Base-by-base conservation (phyloP, 2,113 vertebrate genomes). In the Rhizomys pruinosus region DNA sequence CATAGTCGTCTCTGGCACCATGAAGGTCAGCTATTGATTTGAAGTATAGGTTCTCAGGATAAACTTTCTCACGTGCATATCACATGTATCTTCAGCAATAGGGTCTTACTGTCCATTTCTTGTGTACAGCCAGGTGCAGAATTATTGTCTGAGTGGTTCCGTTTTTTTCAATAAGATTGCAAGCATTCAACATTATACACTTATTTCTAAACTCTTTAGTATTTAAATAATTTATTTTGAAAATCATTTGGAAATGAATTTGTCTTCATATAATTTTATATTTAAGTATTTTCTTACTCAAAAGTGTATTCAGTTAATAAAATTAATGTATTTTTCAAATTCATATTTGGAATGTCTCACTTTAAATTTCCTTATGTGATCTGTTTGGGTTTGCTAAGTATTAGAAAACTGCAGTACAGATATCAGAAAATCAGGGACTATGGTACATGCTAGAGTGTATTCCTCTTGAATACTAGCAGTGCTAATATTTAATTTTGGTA, bases 151-250 rank as follows among this genome's bases (percentile, higher is more conserved):
- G n/a, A n/a, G n/a, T n/a, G n/a, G n/a, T n/a, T n/a, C n/a, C n/a
- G n/a, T n/a, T 92, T 37, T 73, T 78, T 39, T 84, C 63, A 88
- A 76, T 2, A 23, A 89, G 37, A 89, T 42, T 7, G 20, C 7
- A 91, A 59, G 12, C 16, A 77, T 85, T 85, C 52, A 55, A 42
- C 5, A 64, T 44, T 92, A 86, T 64, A 2, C 34, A 69, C 89
- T 93, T 87, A 20, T 61, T 17, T 29, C 10, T 74, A 71, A 34
- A 17, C 1, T 23, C 0, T 92, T 72, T 72, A 77, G 22, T 27
- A 74, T 76, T 81, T 29, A 22, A n/a, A 72, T 52, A 72, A 34
- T 59, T 89, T n/a, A 81, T 37, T 81, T 59, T 79, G 89, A 32
- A 37, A 89, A 69, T 73, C 2, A 81, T 93, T 59, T 74, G 1